Conservation (phyloP, 2,113 vertebrate species). For the Haemorhous mexicanus region DNA sequence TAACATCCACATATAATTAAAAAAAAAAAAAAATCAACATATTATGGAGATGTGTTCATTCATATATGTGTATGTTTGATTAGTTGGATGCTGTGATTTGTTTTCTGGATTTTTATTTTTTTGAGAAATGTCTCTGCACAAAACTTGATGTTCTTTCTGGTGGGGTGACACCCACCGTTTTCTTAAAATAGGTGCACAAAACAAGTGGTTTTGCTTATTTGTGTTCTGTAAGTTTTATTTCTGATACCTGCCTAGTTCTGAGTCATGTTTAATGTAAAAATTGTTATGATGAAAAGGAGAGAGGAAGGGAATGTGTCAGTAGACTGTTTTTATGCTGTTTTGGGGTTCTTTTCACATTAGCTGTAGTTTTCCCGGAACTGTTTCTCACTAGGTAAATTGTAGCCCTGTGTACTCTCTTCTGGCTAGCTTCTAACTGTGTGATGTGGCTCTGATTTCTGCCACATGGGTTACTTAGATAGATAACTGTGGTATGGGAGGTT, state of each 20-base stretch:
- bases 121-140: not conserved
- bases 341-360: not conserved
- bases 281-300: not conserved
- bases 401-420: not conserved
- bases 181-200: not conserved
- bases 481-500: not conserved
- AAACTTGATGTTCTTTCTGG: not conserved
- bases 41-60: not conserved
- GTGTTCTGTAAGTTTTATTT: not conserved
- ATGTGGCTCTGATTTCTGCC: not conserved
- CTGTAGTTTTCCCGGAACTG: not conserved
- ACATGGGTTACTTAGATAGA: not conserved
- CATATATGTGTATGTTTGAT: not conserved
- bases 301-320: fast-evolving
- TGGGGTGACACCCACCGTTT: not conserved
- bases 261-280: not conserved
- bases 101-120: not conserved
- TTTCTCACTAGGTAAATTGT: not conserved
- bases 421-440: not conserved
- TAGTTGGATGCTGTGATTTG: not conserved
- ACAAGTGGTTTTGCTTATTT: not conserved
- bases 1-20: not conserved
- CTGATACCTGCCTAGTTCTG: not conserved
- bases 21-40: not conserved
- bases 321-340: not conserved